phyloP scores from a whole-genome alignment of 2,113 vertebrate genomes.

The Elaphurus davidianus region DNA sequence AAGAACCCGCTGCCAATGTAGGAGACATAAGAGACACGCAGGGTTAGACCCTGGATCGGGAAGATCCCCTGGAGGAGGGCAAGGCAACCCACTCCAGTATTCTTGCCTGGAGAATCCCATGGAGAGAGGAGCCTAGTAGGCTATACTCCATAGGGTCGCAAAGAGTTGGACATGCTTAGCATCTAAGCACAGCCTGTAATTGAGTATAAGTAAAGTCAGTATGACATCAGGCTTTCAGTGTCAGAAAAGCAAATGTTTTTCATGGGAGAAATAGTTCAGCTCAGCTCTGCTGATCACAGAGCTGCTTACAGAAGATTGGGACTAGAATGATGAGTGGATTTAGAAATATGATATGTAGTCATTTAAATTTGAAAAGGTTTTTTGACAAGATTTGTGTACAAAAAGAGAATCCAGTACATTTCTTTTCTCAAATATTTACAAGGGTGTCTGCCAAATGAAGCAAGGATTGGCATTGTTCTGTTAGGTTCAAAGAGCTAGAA shows the following conservation, averaged over 20 bases:
- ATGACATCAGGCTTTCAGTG: neutral
- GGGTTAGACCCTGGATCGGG: fast-evolving
- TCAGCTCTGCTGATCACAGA: neutral
- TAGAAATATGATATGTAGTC: neutral
- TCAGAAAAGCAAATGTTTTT: neutral
- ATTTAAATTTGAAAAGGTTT: neutral
- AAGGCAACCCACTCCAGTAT: neutral
- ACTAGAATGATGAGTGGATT: neutral
- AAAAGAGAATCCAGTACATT: neutral
- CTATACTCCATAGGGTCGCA: neutral
- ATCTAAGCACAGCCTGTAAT: neutral
- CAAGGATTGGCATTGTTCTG: neutral
- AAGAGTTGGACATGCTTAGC: neutral
- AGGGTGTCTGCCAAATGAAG: neutral
- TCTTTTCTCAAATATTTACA: neutral
- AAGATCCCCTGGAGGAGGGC: neutral
- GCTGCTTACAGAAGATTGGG: neutral
- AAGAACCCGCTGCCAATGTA: neutral
- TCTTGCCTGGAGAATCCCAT: neutral
- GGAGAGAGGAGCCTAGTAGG: neutral
- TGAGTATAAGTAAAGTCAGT: neutral
- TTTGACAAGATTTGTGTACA: neutral
- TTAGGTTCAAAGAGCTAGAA: neutral
- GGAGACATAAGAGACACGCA: neutral
- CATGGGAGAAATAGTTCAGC: neutral